A percentile compares a stretch with the other conserved stretches of the same genome.
phyloP scores from a whole-genome alignment of 1,140 invertebrate genomes.

The Saxidomus purpurata region DNA sequence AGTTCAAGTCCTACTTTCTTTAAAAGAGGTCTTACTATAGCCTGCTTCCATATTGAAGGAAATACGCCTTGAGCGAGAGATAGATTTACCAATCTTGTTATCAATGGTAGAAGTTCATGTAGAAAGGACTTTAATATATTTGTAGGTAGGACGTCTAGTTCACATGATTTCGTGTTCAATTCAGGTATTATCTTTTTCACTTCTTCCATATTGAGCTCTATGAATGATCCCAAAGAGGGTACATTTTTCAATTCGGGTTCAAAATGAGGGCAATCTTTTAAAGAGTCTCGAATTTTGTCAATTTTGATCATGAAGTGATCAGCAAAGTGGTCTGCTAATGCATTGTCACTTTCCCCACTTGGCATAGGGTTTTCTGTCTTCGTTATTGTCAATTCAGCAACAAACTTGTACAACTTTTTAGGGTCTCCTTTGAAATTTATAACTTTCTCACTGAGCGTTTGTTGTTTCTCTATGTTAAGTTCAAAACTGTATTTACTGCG shows the following conservation, averaged over 20 bases:
- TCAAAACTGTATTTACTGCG: background rate
- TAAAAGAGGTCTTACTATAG: background rate
- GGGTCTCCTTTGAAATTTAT: background rate
- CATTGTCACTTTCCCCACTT: background rate
- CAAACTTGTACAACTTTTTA: background rate
- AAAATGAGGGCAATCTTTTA: background rate
- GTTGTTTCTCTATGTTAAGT: background rate
- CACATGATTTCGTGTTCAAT: conserved; percentile 11
- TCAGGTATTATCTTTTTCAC: background rate
- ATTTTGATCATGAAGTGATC: conserved; percentile 52
- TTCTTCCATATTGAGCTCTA: background rate
- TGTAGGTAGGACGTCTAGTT: background rate
- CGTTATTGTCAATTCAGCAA: conserved; percentile 3
- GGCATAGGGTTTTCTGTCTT: conserved; percentile 32
- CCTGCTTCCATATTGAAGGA: too few relatives aligned
- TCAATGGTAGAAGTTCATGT: background rate
- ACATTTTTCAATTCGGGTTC: background rate
- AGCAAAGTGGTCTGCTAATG: conserved; percentile 17
- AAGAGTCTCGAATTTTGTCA: background rate
- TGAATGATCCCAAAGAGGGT: too few relatives aligned
- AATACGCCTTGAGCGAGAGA: too few relatives aligned
- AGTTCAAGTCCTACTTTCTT: conserved; percentile 30
- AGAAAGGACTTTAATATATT: conserved; percentile 1
- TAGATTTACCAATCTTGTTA: background rate
- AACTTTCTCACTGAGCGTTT: background rate